Evolutionary conservation across 2,113 vertebrate species (phyloP), one percentile per base, ranked within the genome.

Genomic region (Pungitius pungitius): DNA sequence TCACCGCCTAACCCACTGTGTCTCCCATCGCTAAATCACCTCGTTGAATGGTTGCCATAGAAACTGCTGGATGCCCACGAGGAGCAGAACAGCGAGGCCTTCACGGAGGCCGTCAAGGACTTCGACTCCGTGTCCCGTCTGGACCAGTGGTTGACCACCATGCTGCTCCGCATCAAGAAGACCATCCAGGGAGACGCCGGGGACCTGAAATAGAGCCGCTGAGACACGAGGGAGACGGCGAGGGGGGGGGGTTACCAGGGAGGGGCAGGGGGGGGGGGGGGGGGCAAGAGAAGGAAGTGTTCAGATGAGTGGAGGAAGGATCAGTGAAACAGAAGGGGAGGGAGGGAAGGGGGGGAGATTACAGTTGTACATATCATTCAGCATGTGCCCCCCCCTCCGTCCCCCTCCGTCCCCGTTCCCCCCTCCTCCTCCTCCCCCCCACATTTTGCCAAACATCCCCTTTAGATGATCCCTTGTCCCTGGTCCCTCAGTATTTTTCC

Each of bases 101-200:
- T 97, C 91, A 99, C 98, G 0, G 97, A 99, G 91, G 97, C 98
- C 0, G 97, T 99, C 7, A 99, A 99, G 75, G 97, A 99, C 47
- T 99, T 96, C 35, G 97, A 98, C 77, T 97, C 97, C 0, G 95
- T 98, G 90, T 98, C 97, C 1, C 96, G 97, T 67, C 90, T 99
- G 93, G 97, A 99, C 86, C 97, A 99, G 84, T 98, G 97, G 97
- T 91, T 98, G 56, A 99, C 97, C 17, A 99, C 97, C 12, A 99
- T 99, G 97, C 84, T 99, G 81, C 96, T 99, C n/a, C 96, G 97
- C 67, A 98, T 99, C 90, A 99, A 99, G 64, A 99, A 99, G 85
- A 97, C 96, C 27, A 96, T 99, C 89, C 96, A 97, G 78, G 95
- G 95, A 39, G 95, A 97, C 27, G 95, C 91, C 0, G 97, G 97